Conservation (phyloP, 2,113 vertebrate genomes). For the Hiodon alosoides region DNA sequence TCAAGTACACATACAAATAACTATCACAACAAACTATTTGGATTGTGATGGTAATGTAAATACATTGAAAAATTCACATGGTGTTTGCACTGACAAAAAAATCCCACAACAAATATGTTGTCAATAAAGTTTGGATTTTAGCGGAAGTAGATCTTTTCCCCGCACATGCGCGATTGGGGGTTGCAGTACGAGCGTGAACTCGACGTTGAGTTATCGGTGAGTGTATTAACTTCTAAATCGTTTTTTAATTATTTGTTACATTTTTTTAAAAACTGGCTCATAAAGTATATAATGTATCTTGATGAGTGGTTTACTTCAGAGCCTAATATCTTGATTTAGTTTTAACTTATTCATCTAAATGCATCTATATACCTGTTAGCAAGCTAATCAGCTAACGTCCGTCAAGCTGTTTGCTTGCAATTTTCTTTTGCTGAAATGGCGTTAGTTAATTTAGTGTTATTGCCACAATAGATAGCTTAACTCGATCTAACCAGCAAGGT, state of each 20-base stretch:
- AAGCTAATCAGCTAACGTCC: too few species aligned
- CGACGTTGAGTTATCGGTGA: conserved; percentile 39
- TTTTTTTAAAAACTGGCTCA: background rate
- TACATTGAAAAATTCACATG: too few species aligned
- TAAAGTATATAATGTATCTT: background rate
- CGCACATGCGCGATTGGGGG: conserved; percentile 35
- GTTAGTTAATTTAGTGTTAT: too few species aligned
- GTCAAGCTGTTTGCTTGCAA: too few species aligned
- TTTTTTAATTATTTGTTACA: background rate
- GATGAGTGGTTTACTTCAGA: background rate
- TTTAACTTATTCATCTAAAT: background rate
- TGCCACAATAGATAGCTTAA: too few species aligned
- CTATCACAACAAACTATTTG: too few species aligned
- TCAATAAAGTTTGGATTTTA: conserved; percentile 31
- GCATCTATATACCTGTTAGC: background rate
- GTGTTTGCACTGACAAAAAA: too few species aligned
- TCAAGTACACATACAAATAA: too few species aligned
- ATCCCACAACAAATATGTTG: background rate
- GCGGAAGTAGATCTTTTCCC: conserved; percentile 18
- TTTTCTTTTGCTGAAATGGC: too few species aligned
- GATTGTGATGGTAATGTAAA: too few species aligned
- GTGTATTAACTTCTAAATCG: conserved; percentile 10
- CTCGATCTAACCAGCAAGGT: too few species aligned
- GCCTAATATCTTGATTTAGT: too few species aligned
- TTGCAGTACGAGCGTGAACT: conserved; percentile 31